phyloP scores from a whole-genome alignment of 1,140 invertebrate genomes.

The Conus ventricosus region DNA sequence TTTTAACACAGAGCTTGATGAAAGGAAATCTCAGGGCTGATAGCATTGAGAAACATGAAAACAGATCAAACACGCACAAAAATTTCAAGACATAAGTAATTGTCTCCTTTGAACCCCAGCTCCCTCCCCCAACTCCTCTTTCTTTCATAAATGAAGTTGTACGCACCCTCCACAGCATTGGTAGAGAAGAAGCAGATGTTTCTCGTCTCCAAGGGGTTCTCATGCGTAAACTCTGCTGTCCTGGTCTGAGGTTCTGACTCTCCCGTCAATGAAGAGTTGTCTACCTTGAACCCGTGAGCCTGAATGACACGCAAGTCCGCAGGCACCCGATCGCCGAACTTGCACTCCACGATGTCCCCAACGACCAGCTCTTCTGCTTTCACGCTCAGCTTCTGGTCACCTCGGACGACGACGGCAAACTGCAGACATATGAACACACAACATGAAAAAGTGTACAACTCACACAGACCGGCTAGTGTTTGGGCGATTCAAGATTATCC shows the following conservation, averaged over 20 bases:
- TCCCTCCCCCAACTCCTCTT: no score
- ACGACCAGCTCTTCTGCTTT: conserved; percentile 83
- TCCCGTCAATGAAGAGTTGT: conserved; percentile 87
- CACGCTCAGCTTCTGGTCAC: conserved; percentile 91
- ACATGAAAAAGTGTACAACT: no score
- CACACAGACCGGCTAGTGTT: no score
- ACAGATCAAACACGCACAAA: no score
- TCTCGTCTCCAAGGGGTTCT: conserved; percentile 97
- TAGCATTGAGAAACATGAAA: no score
- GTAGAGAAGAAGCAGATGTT: conserved; percentile 98
- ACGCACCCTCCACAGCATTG: conserved; percentile 92
- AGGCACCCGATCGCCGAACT: conserved; percentile 89
- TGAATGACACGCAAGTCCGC: conserved; percentile 87
- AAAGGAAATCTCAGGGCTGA: no score
- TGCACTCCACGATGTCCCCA: conserved; percentile 89
- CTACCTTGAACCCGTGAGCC: conserved; percentile 82
- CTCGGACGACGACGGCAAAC: conserved; percentile 95
- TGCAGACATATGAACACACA: conserved; percentile 74
- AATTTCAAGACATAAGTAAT: no score
- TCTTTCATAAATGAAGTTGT: no score
- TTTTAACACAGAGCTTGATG: no score
- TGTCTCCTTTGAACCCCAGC: no score
- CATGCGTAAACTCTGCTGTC: conserved; percentile 92
- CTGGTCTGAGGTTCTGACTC: conserved; percentile 97
- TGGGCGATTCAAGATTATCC: no score